A percentile compares a stretch with the other conserved stretches of the same genome.
Evolutionary conservation across 2,113 vertebrate species (phyloP).

Genomic region (Erinaceus europaeus): DNA sequence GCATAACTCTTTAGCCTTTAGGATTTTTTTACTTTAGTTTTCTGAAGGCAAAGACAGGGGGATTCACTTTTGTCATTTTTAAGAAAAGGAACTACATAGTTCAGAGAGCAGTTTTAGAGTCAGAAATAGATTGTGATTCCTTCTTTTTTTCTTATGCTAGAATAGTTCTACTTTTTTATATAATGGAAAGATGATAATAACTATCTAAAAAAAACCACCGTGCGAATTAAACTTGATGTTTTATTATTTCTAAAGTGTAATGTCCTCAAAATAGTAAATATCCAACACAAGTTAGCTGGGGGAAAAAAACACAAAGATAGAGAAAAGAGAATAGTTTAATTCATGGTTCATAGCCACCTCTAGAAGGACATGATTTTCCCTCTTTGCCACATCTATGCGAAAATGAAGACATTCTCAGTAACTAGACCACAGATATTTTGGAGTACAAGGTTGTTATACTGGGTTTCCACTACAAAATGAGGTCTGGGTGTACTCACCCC

Average conservation of each 20-base stretch:
- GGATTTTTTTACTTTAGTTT: slow-evolving; percentile 35
- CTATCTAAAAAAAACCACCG: not conserved
- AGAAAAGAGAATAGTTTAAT: not conserved
- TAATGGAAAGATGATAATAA: not conserved
- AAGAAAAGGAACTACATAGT: slow-evolving; percentile 28
- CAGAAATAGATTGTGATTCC: slow-evolving; percentile 6
- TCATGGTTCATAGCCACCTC: not conserved
- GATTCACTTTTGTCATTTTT: slow-evolving; percentile 28
- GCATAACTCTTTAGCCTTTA: slow-evolving; percentile 66
- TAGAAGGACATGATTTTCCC: too few species aligned
- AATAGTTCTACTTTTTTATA: not conserved
- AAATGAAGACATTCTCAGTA: too few species aligned
- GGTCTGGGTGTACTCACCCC: too few species aligned
- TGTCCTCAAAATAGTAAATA: not conserved
- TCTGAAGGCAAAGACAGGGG: slow-evolving; percentile 7
- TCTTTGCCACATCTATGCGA: too few species aligned
- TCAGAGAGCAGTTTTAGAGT: slow-evolving; percentile 25
- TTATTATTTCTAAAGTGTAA: not conserved
- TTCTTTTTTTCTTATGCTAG: not conserved
- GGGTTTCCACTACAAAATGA: too few species aligned
- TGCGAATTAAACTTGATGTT: slow-evolving; percentile 5
- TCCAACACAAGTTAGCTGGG: not conserved
- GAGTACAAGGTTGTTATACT: too few species aligned
- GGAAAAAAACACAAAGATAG: not conserved
- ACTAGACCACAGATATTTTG: too few species aligned